Base-by-base conservation (phyloP, 2,888 invertebrate species). In the Cephus rjabovi region DNA sequence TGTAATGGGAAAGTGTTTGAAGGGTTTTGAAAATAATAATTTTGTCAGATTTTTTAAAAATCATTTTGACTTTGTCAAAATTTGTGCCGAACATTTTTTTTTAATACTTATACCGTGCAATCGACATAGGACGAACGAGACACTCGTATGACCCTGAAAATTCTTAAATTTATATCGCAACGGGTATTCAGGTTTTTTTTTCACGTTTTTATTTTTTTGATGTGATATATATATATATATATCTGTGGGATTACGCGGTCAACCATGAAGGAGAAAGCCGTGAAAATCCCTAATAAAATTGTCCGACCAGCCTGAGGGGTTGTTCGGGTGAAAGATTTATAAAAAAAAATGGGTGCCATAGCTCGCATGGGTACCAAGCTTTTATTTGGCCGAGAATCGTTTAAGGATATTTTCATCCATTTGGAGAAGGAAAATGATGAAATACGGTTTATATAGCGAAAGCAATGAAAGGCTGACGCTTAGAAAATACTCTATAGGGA, bases 311-410 rank as follows among this genome's bases (percentile, higher is more conserved):
- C 12, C 33, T 31, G 71, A 71, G 33, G 23, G 33, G 31, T 23
- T 40, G 15, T 15, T 23, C 1, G 56, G 56, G 23, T 23, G 23
- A 23, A 56, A 56, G 56, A 56, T 56, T 56, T 56, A 23, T 56
- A 40, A 15, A 40, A 40, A 56, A 23, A 56, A 56, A 56, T 35
- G 3, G 35, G 23, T 23, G 15, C 1, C 23, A 2, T 23, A 9
- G 23, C 6, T 23, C 56, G 23, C 23, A 56, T 23, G 23, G 56
- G 23, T 56, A 56, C 9, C 56, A 56, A 23, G 23, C 56, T 56
- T 56, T 56, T 33, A 71, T 33, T 71, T 71, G 71, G 31, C 23
- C 74, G 74, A 15, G 37, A 34, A 35, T 74, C 74, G 12, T 74
- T 74, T 37, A 34, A 33, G 6, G 34, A 74, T 34, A 35, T 74